phyloP scores from a whole-genome alignment of 2,888 invertebrate genomes.

The Malthinus flaveolus region DNA sequence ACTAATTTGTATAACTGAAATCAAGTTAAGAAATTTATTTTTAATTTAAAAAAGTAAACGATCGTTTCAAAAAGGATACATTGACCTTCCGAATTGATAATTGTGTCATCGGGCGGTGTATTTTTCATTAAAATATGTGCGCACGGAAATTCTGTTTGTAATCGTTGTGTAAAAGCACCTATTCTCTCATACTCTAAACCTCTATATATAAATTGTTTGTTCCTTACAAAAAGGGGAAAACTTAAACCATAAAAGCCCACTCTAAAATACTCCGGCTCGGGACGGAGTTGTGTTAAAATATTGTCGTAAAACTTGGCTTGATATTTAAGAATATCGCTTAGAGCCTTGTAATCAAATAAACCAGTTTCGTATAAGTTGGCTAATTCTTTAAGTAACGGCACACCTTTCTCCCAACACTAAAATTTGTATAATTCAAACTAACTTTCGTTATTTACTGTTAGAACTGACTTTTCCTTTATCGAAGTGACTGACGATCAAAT shows the following conservation, averaged over 20 bases:
- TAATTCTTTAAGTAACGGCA: constrained; percentile 88
- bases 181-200: constrained; percentile 95
- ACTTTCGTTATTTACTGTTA: neutral
- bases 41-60: neutral
- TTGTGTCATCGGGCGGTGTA: constrained; percentile 85
- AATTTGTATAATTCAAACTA: constrained; percentile 35
- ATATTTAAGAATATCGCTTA: constrained; percentile 80
- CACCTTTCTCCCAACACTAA: constrained; percentile 94
- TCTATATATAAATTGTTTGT: constrained; percentile 93
- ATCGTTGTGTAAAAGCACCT: constrained; percentile 88
- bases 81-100: constrained; percentile 83
- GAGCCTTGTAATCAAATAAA: constrained; percentile 84
- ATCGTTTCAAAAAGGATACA: constrained; percentile 61
- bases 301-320: constrained; percentile 92
- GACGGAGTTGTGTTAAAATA: constrained; percentile 83
- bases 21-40: constrained; percentile 1
- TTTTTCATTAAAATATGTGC: constrained; percentile 93
- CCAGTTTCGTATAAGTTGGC: constrained; percentile 84
- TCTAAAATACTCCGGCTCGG: constrained; percentile 93
- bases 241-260: constrained; percentile 94
- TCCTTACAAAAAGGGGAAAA: constrained; percentile 92
- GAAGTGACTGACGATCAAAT: constrained; percentile 88
- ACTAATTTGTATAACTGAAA: constrained; percentile 85
- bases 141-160: constrained; percentile 92
- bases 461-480: constrained; percentile 83